phyloP scores from a whole-genome alignment of 2,113 vertebrate genomes.

The Circaetus gallicus region DNA sequence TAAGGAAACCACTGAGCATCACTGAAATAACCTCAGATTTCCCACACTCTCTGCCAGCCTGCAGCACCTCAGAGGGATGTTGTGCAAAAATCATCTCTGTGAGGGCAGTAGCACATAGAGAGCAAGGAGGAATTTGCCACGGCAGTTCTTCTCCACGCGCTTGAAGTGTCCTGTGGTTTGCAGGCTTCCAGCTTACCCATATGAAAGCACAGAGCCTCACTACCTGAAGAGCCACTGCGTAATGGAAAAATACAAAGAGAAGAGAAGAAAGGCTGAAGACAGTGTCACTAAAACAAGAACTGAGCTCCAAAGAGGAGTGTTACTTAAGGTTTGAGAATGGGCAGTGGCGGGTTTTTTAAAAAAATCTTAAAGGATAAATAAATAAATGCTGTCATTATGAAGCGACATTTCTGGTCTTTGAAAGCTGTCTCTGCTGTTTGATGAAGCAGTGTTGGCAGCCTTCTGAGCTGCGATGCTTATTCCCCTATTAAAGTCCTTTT shows the following conservation, averaged over 20 bases:
- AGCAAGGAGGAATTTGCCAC: not conserved
- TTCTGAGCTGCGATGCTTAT: not conserved
- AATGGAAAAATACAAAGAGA: not conserved
- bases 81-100: not conserved
- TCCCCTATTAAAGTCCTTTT: not conserved
- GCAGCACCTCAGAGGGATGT: not conserved
- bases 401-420: not conserved
- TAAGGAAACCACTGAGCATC: not conserved
- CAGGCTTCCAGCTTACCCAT: not conserved
- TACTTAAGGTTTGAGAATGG: not conserved
- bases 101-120: not conserved
- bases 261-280: not conserved
- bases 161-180: not conserved
- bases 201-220: not conserved
- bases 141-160: not conserved
- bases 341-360: not conserved
- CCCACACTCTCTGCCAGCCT: not conserved
- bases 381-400: not conserved
- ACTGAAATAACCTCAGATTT: not conserved
- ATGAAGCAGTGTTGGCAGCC: not conserved
- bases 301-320: not conserved
- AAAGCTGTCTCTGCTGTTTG: not conserved
- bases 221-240: not conserved
- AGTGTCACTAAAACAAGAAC: not conserved
- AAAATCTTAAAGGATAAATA: not conserved